Evolutionary conservation across 2,888 invertebrate species (phyloP), one percentile per base, ranked within the genome.

Genomic region (Prosopocoilus inquinatus): DNA sequence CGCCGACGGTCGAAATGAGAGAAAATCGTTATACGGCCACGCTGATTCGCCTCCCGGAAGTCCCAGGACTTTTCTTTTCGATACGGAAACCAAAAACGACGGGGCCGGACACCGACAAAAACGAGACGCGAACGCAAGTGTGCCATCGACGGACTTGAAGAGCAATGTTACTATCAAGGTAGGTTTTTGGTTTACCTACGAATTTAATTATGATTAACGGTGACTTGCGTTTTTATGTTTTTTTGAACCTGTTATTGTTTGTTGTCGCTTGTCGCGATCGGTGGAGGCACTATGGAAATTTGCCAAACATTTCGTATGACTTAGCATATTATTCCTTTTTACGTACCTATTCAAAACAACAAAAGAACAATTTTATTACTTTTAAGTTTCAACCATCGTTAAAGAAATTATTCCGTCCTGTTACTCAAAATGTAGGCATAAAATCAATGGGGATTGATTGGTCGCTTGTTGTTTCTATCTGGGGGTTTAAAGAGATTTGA

Each of bases 11-110:
- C 61, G 64, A 35, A 56, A 62, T 53, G 59, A 60, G 36, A 51
- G 60, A 59, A 63, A 63, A 56, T 68, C 67, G 2, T 49, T 69
- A 55, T 61, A 63, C 43, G 66, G 65, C 4, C 58, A 55, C 41
- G 47, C 46, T 13, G 64, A 65, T 38, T 50, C 58, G 3, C 53
- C 58, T 3, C 9, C 34, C 5, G 58, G 54, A 33, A 33, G 15
- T 5, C 12, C 36, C 52, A 62, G 62, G 9, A 62, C 64, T 5
- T 51, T 65, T 15, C 41, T 63, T 7, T 47, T 66, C 4, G 53
- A 59, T 16, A 60, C 59, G 1, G 62, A 64, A 8, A 41, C 11
- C 33, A n/a, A 54, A 34, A 39, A 57, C 16, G 33, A 12, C 9
- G 35, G 41, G 47, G 47, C 13, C 32, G 50, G 48, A 32, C 35